Evolutionary conservation across 2,888 invertebrate genomes (phyloP).

Genomic region (Campaea margaritaria): DNA sequence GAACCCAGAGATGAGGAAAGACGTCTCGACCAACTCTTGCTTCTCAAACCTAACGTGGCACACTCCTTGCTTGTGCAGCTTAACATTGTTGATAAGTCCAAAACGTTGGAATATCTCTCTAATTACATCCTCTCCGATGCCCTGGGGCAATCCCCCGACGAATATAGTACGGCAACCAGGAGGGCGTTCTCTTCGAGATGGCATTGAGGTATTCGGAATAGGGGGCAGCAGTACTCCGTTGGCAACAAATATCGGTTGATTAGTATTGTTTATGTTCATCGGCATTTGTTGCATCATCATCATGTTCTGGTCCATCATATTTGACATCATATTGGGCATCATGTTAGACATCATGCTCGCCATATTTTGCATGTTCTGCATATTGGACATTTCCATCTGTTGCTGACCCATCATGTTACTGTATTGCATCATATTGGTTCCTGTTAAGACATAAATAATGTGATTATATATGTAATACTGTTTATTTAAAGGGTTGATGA

Average conservation of each 20-base stretch:
- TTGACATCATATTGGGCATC: slow-evolving; percentile 68
- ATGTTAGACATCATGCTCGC: slow-evolving; percentile 71
- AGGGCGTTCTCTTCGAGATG: slow-evolving; percentile 31
- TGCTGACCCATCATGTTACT: slow-evolving; percentile 45
- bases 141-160: slow-evolving; percentile 96
- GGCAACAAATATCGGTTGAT: slow-evolving; percentile 83
- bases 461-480: too few relatives aligned
- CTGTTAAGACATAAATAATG: slow-evolving; percentile 41
- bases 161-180: slow-evolving; percentile 95
- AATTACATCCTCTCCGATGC: slow-evolving; percentile 91
- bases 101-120: slow-evolving; percentile 95
- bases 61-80: slow-evolving; percentile 94
- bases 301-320: slow-evolving; percentile 86
- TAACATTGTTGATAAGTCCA: slow-evolving; percentile 77
- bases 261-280: slow-evolving; percentile 37
- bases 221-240: slow-evolving; percentile 94
- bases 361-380: slow-evolving; percentile 45
- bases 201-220: slow-evolving; percentile 87
- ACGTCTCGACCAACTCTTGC: slow-evolving; percentile 92
- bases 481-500: too few relatives aligned
- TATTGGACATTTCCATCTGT: slow-evolving; percentile 56
- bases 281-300: slow-evolving; percentile 70
- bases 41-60: slow-evolving; percentile 95
- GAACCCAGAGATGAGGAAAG: slow-evolving; percentile 93
- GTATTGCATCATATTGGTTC: slow-evolving; percentile 52